phyloP scores from a whole-genome alignment of 2,797 vertebrate species.

The Rhinophrynus dorsalis region DNA sequence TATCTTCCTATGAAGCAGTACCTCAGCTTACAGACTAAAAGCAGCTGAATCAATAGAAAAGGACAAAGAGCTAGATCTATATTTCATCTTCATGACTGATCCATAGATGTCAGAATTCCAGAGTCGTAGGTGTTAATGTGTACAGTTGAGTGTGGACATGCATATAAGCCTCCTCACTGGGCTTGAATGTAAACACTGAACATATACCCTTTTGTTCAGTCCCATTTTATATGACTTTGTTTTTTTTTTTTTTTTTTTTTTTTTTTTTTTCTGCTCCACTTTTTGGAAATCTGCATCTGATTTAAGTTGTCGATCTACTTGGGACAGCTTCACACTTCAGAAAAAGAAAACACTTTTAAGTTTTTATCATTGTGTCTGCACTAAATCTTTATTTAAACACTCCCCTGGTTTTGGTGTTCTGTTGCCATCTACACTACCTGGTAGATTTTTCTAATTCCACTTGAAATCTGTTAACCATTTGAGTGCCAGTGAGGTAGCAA shows the following conservation, averaged over 20 bases:
- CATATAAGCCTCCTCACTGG: constrained; percentile 1
- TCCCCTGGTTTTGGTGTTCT: too few relatives aligned
- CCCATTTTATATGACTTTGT: not conserved
- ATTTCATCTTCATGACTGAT: constrained; percentile 7
- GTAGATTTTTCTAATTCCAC: too few relatives aligned
- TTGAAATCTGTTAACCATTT: too few relatives aligned
- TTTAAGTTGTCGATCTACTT: constrained; percentile 15
- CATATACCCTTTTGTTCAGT: constrained; percentile 16
- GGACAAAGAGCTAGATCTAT: constrained; percentile 8
- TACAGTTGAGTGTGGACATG: constrained; percentile 21
- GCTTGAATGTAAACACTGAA: constrained; percentile 21
- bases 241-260: too few relatives aligned
- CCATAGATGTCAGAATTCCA: too few relatives aligned
- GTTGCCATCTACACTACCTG: too few relatives aligned
- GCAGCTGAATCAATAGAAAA: constrained; percentile 40
- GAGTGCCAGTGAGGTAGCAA: too few relatives aligned
- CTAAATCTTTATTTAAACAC: too few relatives aligned
- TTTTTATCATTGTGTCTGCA: too few relatives aligned
- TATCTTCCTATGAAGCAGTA: too few relatives aligned
- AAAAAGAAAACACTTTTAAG: too few relatives aligned
- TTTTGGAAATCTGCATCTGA: constrained; percentile 23
- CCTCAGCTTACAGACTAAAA: too few relatives aligned
- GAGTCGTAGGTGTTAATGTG: constrained; percentile 34
- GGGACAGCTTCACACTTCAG: constrained; percentile 1
- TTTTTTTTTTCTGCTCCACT: not conserved